Base-by-base conservation (phyloP, 1,140 invertebrate species). In the Bicyclus anynana region DNA sequence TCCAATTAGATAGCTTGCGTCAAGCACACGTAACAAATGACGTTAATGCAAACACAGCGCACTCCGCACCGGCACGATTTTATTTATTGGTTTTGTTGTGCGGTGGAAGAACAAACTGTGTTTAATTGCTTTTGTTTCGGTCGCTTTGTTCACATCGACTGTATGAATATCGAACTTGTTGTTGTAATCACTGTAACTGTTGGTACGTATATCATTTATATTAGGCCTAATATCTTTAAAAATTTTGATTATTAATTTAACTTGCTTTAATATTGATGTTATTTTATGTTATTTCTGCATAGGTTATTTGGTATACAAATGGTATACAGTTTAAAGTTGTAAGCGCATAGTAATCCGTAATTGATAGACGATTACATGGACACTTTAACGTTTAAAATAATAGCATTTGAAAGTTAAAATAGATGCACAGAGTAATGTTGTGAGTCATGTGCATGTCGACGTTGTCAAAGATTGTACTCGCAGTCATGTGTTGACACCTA, bases 131-230 rank as follows among this genome's bases (percentile, higher is more conserved):
- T 40, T 40, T 40, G 37, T 40, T 17, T 40, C 37, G 5, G 7
- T 40, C 5, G 13, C 37, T 16, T 40, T 40, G 37, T 16, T 16
- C 5, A 40, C 16, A 40, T 12, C 29, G 27, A 16, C 17, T 23
- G 21, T 33, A 26, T 42, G 40, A 50, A 57, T 50, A 57, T 50
- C 38, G 27, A 42, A 59, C 14, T 20, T 44, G 12, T 46, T 37
- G 16, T 52, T 53, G 21, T 18, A 26, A 18, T 53, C 29, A 47
- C 17, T 12, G 12, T 46, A 23, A 12, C 37, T 35, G 26, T 42
- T 16, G 46, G 54, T 55, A 49, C 29, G 12, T 17, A 40, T 6
- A 7, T 17, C 1, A 17, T 40, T 40, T 17, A 14, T 40, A 2
- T 40, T 40, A 40, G 37, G 37, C 16, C 13, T 14, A 40, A 40